Conservation (phyloP, 2,888 invertebrate species). For the Pyrgus malvae region DNA sequence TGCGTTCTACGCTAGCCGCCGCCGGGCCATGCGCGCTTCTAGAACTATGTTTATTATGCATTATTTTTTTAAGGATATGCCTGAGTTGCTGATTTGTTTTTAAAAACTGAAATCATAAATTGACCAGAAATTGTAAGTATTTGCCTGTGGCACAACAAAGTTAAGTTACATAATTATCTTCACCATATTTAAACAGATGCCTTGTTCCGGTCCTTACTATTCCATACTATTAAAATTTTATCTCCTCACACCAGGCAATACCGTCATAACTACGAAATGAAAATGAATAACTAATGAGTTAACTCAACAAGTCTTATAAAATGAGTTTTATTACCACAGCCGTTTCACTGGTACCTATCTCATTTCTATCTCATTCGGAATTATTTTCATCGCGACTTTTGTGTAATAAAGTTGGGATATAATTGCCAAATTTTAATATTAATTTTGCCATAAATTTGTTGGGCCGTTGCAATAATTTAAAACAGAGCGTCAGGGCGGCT, state of each 20-base stretch:
- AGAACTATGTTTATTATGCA: too few species aligned
- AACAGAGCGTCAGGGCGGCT: slow-evolving; percentile 6
- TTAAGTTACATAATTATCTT: too few species aligned
- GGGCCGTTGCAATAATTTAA: slow-evolving; percentile 13
- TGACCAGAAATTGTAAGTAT: too few species aligned
- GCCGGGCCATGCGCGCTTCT: too few species aligned
- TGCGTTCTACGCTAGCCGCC: too few species aligned
- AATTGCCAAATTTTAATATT: slow-evolving; percentile 16
- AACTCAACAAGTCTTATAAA: slow-evolving; percentile 62
- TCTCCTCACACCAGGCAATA: slow-evolving; percentile 52
- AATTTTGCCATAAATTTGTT: slow-evolving; percentile 18
- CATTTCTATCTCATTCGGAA: slow-evolving; percentile 15
- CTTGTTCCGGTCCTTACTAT: neutral
- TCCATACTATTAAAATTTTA: slow-evolving; percentile 45
- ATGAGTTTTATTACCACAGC: slow-evolving; percentile 57
- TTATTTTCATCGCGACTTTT: slow-evolving; percentile 18
- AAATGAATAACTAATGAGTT: slow-evolving; percentile 72
- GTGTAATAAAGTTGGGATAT: slow-evolving; percentile 10
- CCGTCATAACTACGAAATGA: slow-evolving; percentile 59
- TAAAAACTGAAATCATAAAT: too few species aligned
- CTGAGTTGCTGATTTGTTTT: too few species aligned
- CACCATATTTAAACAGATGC: too few species aligned
- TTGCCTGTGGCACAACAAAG: too few species aligned
- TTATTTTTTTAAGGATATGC: too few species aligned
- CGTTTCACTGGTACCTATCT: slow-evolving; percentile 15